Evolutionary conservation across 2,797 vertebrate genomes (phyloP).

Genomic region (Nyctibius grandis): DNA sequence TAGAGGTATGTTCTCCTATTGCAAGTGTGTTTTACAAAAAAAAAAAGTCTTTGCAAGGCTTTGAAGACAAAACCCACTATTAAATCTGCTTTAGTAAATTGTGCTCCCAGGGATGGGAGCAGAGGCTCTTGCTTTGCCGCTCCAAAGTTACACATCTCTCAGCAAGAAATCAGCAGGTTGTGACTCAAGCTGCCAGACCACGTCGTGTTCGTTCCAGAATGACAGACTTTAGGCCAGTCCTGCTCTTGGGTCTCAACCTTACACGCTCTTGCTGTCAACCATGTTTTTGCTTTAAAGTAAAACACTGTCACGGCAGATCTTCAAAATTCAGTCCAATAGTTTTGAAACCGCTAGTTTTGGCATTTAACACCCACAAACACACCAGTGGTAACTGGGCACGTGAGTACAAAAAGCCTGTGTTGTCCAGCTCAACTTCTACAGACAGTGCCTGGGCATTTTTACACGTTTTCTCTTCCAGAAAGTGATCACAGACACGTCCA

Average conservation of each 20-base stretch:
- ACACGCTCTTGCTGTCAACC: neutral
- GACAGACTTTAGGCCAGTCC: neutral
- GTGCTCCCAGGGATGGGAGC: fast-evolving
- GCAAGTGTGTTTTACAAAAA: neutral
- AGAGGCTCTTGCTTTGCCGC: neutral
- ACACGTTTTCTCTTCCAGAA: fast-evolving
- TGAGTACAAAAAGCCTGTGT: fast-evolving
- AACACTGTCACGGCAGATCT: fast-evolving
- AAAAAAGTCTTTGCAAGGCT: neutral
- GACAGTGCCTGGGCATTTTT: neutral
- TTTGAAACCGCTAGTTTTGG: neutral
- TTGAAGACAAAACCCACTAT: fast-evolving
- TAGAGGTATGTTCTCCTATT: fast-evolving
- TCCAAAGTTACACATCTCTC: fast-evolving
- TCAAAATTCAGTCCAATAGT: fast-evolving
- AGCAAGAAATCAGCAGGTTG: neutral
- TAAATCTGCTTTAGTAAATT: fast-evolving
- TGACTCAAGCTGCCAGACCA: neutral
- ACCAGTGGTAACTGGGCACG: fast-evolving
- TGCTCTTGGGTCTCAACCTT: neutral
- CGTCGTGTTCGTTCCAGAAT: neutral
- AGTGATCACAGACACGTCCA: fast-evolving
- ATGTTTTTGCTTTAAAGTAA: neutral
- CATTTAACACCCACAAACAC: neutral
- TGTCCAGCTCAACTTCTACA: neutral